A percentile compares a stretch with the other conserved stretches of the same genome.
Conservation (phyloP, 2,797 vertebrate genomes). For the Cottoperca gobio region DNA sequence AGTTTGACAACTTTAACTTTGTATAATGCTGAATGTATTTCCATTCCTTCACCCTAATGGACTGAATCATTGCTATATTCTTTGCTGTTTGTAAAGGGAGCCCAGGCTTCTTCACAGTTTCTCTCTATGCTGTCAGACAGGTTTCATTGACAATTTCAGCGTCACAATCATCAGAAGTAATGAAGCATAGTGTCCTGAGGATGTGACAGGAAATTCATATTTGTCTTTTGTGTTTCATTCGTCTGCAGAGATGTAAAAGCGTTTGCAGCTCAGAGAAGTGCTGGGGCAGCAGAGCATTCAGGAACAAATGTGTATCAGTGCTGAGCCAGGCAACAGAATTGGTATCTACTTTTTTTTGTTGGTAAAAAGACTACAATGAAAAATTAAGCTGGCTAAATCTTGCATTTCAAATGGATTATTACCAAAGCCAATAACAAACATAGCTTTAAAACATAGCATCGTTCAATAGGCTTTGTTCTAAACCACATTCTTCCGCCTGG, state of each 20-base stretch:
- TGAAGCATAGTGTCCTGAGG: constrained; percentile 70
- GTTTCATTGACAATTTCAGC: constrained; percentile 72
- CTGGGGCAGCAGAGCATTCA: constrained; percentile 54
- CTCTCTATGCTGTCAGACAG: constrained; percentile 39
- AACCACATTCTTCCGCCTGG: constrained; percentile 9
- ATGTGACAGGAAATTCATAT: constrained; percentile 74
- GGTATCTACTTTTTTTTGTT: constrained; percentile 23
- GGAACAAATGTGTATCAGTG: constrained; percentile 37
- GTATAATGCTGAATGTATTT: constrained; percentile 12
- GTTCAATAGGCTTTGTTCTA: constrained; percentile 13
- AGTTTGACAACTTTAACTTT: constrained; percentile 4
- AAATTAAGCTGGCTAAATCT: constrained; percentile 42
- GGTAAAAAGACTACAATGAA: constrained; percentile 40
- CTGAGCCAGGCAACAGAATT: constrained; percentile 41
- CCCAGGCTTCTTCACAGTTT: constrained; percentile 10
- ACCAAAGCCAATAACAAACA: constrained; percentile 21
- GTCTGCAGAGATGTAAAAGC: constrained; percentile 32
- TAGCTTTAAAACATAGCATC: constrained; percentile 6
- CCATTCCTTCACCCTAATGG: constrained; percentile 21
- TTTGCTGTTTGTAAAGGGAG: constrained; percentile 35
- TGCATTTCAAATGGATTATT: constrained; percentile 36
- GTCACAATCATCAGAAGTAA: constrained; percentile 75
- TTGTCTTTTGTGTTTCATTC: constrained; percentile 54
- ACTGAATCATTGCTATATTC: constrained; percentile 38
- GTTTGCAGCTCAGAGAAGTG: constrained; percentile 50